Percentiles rank a stretch among this genome's conserved stretches.
Conservation (phyloP, 2,797 vertebrate species). For the Sebastes steindachneri region DNA sequence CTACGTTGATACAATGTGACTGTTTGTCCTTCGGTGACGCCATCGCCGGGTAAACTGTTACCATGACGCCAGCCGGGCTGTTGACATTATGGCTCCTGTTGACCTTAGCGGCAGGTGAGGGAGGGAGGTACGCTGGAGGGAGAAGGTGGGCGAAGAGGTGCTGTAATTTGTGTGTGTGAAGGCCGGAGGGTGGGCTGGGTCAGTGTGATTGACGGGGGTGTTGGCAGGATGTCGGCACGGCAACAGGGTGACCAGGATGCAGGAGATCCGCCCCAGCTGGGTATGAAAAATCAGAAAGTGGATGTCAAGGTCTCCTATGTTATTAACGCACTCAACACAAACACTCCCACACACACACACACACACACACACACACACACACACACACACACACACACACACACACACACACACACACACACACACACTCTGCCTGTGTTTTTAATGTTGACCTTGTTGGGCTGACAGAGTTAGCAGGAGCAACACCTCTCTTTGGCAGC, state of each 20-base stretch:
- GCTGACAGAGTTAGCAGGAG: slow-evolving; percentile 62
- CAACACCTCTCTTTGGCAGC: slow-evolving; percentile 70
- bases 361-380: too few relatives aligned
- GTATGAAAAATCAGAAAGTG: slow-evolving; percentile 23
- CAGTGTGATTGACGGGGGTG: slow-evolving; percentile 41
- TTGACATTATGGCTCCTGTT: slow-evolving; percentile 29
- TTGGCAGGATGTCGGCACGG: slow-evolving; percentile 18
- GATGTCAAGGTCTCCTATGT: slow-evolving; percentile 45
- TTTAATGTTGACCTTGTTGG: slow-evolving; percentile 68
- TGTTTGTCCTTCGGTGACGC: slow-evolving; percentile 33
- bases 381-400: not conserved
- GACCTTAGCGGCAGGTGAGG: slow-evolving; percentile 37
- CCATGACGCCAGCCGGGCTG: slow-evolving; percentile 29
- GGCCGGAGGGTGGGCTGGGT: slow-evolving; percentile 23
- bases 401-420: slow-evolving; percentile 6
- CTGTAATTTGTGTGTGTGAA: not conserved
- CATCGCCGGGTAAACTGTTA: slow-evolving; percentile 12
- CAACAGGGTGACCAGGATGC: slow-evolving; percentile 24
- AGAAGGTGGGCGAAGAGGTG: not conserved
- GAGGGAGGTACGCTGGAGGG: not conserved
- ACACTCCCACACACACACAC: slow-evolving; percentile 23
- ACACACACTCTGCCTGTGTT: slow-evolving; percentile 17
- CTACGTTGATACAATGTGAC: slow-evolving; percentile 10
- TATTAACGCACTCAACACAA: slow-evolving; percentile 12
- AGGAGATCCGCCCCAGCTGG: slow-evolving; percentile 31